Conservation (phyloP, 2,113 vertebrate species). For the Ornithorhynchus anatinus region DNA sequence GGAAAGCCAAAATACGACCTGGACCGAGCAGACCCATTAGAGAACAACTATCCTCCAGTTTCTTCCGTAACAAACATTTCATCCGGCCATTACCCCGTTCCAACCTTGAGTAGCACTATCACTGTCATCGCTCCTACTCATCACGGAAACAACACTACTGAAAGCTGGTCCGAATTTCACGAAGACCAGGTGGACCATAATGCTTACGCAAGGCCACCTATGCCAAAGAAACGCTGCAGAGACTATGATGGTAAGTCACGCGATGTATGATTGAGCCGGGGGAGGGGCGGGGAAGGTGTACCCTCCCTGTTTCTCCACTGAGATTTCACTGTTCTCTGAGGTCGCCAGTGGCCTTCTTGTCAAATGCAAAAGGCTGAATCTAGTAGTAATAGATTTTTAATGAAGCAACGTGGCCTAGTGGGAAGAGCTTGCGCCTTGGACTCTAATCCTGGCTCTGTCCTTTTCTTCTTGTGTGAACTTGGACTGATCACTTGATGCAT, state of each 20-base stretch:
- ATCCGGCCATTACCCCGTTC: slow-evolving; percentile 90
- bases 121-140: slow-evolving; percentile 94
- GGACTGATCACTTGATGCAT: too few relatives aligned
- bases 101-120: slow-evolving; percentile 93
- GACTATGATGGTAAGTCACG: slow-evolving; percentile 90
- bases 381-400: too few relatives aligned
- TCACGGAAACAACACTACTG: slow-evolving; percentile 91
- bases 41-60: slow-evolving; percentile 83
- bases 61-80: slow-evolving; percentile 80
- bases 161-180: slow-evolving; percentile 93
- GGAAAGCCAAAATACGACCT: slow-evolving; percentile 91
- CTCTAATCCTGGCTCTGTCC: too few relatives aligned
- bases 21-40: slow-evolving; percentile 79
- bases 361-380: too few relatives aligned
- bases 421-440: too few relatives aligned
- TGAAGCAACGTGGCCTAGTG: too few relatives aligned
- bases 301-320: too few relatives aligned
- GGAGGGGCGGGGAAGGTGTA: too few relatives aligned
- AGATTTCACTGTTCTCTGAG: too few relatives aligned
- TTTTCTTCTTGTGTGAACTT: too few relatives aligned
- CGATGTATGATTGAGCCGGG: too few relatives aligned
- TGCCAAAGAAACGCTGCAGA: slow-evolving; percentile 91
- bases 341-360: too few relatives aligned
- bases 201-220: slow-evolving; percentile 82
- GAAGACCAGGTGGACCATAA: slow-evolving; percentile 87